Evolutionary conservation across 1,140 invertebrate species (phyloP).

Genomic region (Solenopsis fugax): DNA sequence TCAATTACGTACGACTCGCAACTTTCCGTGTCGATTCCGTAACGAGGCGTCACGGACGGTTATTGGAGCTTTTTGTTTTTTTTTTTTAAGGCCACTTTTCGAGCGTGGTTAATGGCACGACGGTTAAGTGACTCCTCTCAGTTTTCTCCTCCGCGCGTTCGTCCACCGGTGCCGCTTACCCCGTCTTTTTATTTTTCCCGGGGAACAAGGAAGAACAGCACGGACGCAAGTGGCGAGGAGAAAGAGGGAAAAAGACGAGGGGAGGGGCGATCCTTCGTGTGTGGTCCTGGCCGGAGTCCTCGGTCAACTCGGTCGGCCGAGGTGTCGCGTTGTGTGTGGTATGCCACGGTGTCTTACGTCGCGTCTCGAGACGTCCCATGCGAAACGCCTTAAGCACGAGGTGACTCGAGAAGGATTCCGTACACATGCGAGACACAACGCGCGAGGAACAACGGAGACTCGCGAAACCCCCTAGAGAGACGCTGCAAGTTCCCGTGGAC

Average conservation of each 20-base stretch:
- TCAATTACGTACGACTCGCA: background rate
- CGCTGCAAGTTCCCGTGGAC: background rate
- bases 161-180: slow-evolving; percentile 34
- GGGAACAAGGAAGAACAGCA: slow-evolving; percentile 59
- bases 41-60: slow-evolving; percentile 45
- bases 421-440: background rate
- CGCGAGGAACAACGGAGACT: background rate
- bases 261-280: slow-evolving; percentile 83
- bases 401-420: slow-evolving; percentile 34
- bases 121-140: slow-evolving; percentile 68
- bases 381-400: slow-evolving; percentile 60
- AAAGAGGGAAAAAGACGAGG: slow-evolving; percentile 63
- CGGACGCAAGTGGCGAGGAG: slow-evolving; percentile 58
- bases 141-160: slow-evolving; percentile 63
- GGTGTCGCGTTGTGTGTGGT: slow-evolving; percentile 85
- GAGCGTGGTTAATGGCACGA: slow-evolving; percentile 65
- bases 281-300: slow-evolving; percentile 81
- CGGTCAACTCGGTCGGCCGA: slow-evolving; percentile 76
- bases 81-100: slow-evolving; percentile 55
- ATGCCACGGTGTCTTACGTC: slow-evolving; percentile 80
- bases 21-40: slow-evolving; percentile 46
- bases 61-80: slow-evolving; percentile 5
- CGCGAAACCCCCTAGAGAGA: slow-evolving; percentile 56
- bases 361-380: slow-evolving; percentile 62
- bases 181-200: slow-evolving; percentile 57